These are phyloP conservation scores for Tinamus guttatus DNA, from an alignment of 2,113 vertebrate species.

Conservation along the genomic window DNA sequence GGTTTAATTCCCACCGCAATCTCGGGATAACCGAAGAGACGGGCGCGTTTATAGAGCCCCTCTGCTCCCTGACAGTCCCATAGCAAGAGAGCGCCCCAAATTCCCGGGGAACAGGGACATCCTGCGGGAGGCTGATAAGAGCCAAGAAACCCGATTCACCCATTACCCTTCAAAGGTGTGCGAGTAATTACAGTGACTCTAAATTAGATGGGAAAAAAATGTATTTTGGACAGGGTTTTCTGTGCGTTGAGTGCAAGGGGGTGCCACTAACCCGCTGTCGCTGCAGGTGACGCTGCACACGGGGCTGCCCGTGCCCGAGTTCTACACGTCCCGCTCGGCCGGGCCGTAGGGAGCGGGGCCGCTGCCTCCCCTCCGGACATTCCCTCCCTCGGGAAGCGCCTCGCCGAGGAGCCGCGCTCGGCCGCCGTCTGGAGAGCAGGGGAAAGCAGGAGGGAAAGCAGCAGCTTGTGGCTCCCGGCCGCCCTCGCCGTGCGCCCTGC, in stretches of 20 bases:
- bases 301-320: slow-evolving; percentile 92
- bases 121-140: not conserved
- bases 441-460: not conserved
- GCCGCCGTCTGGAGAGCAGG: not conserved
- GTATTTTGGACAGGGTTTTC: not conserved
- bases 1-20: not conserved
- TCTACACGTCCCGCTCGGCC: slow-evolving; percentile 88
- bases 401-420: not conserved
- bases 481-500: not conserved
- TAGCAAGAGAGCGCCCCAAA: not conserved
- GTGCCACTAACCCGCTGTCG: not conserved
- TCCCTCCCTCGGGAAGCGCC: not conserved
- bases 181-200: not conserved
- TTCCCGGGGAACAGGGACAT: not conserved
- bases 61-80: not conserved
- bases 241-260: no score
- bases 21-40: not conserved
- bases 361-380: slow-evolving; percentile 41
- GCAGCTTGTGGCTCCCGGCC: not conserved
- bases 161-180: not conserved
- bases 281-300: slow-evolving; percentile 94
- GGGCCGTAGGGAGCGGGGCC: slow-evolving; percentile 69
- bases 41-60: rapidly evolving
- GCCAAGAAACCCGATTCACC: not conserved
- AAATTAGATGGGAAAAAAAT: not conserved